These are phyloP conservation scores for Celastrina argiolus DNA, from an alignment of 2,888 invertebrate species.

Conservation along the genomic window DNA sequence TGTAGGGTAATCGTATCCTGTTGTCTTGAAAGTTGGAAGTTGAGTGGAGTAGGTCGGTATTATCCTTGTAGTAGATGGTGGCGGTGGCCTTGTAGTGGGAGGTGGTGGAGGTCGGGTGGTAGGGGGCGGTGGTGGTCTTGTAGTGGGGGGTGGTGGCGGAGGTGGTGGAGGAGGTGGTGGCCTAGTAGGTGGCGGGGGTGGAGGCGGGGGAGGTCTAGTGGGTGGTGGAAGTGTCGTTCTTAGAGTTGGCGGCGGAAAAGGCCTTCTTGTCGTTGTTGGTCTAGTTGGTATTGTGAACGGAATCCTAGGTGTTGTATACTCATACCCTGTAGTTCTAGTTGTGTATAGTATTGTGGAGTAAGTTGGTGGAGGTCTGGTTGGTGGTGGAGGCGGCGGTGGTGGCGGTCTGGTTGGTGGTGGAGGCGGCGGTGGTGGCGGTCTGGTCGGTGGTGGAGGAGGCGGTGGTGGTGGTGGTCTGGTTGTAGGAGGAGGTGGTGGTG, in stretches of 20 bases:
- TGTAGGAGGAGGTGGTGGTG: slow-evolving; percentile 21
- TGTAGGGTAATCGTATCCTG: slow-evolving; percentile 17
- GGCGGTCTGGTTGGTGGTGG: slow-evolving; percentile 23
- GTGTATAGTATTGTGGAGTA: slow-evolving; percentile 23
- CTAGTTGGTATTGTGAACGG: slow-evolving; percentile 24
- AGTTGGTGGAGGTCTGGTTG: slow-evolving; percentile 29
- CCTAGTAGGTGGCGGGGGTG: slow-evolving; percentile 25
- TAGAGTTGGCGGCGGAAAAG: slow-evolving; percentile 29
- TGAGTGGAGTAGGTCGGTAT: slow-evolving; percentile 29
- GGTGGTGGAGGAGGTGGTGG: slow-evolving; percentile 21
- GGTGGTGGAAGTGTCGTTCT: slow-evolving; percentile 22
- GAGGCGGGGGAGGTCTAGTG: slow-evolving; percentile 31
- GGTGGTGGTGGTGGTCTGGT: slow-evolving; percentile 25
- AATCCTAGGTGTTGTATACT: slow-evolving; percentile 20
- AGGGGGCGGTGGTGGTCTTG: slow-evolving; percentile 26
- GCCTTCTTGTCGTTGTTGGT: slow-evolving; percentile 19
- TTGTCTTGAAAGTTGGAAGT: not conserved
- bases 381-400: slow-evolving; percentile 15
- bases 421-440: slow-evolving; percentile 20
- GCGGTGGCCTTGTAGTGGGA: slow-evolving; percentile 22
- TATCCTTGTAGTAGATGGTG: slow-evolving; percentile 26
- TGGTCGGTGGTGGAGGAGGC: slow-evolving; percentile 22
- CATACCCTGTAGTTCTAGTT: slow-evolving; percentile 11
- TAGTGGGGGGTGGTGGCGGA: slow-evolving; percentile 15
- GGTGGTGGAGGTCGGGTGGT: slow-evolving; percentile 27